Base-by-base conservation (phyloP, 2,113 vertebrate genomes). In the Gymnogyps californianus region DNA sequence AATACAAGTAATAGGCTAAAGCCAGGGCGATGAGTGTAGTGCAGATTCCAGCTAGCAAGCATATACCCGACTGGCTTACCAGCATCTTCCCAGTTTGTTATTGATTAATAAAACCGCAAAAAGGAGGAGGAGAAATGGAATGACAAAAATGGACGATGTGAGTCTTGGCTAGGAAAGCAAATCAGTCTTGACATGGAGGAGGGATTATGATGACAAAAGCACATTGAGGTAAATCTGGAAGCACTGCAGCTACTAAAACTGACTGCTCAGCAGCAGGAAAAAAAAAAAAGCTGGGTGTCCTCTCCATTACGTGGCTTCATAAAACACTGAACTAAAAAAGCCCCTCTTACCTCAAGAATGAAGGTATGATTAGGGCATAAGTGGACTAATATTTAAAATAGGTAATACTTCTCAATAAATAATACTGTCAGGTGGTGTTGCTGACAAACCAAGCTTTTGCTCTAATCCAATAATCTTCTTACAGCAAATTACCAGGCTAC, bases 1-100 rank as follows among this genome's bases (percentile, higher is more conserved):
- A 98, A 83, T 98, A 99, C 64, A 98, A 91, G 89, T 99, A 99
- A 79, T 98, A 99, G 81, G 97, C 96, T 97, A 99, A 80, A 65
- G 98, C 98, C 97, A 97, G 81, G 0, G 81, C 79, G 40, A 98
- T 76, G 95, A 99, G 96, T 0, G 97, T 82, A 7, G 95, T 51
- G 0, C 98, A 99, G 75, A 98, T 11, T n/a, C 98, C 98, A 7
- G 96, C 96, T 95, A 99, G 98, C 29, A 98, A 92, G 87, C 97
- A 98, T 65, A 97, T 62, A 74, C 96, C 91, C 0, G 97, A 96
- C 84, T 95, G 97, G 93, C 34, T 92, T 62, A 93, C 78, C 96
- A 98, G 88, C 98, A 99, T 98, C 79, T 95, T 97, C 42, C 17
- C 31, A 52, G 34, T 17, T 65, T 67, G 47, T 83, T 95, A 88